Base-by-base conservation (phyloP, 2,888 invertebrate species). In the Cryptus armator region DNA sequence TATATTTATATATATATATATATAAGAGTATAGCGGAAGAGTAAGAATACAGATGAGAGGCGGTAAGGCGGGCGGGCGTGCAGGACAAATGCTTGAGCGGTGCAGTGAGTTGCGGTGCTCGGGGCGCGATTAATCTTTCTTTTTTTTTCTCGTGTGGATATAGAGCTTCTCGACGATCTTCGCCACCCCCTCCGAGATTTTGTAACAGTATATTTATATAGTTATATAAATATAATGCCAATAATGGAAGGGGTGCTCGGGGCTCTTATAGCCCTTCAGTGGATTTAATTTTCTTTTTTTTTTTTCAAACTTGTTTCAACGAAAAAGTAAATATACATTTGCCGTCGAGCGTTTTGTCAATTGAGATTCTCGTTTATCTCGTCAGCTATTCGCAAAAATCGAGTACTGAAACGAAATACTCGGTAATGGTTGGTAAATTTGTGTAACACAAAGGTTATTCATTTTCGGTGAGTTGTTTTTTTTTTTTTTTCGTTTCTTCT, bases 21-120 rank as follows among this genome's bases (percentile, higher is more conserved):
- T 53, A 19, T 19, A 0, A 19, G 53, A 53, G 19, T 53, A 87
- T 87, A 59, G 64, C 66, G 81, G 76, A 70, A 82, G 64, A 79
- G 81, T 71, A 67, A 81, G 78, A 81, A 86, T 74, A 74, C 29
- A 59, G 59, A 24, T 48, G 77, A 81, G 37, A 90, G 90, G 89
- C 90, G 84, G 87, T 90, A 91, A 37, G 91, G 91, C 89, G 89
- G 91, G 91, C 92, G 91, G 91, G 91, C 92, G 93, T 93, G 93
- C 93, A 93, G 91, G 92, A 91, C 88, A 89, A 90, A 92, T 93
- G 93, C 93, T 92, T 90, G 91, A 93, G 93, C 93, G 90, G 92
- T 93, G 93, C 92, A 91, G 92, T 92, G 91, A 92, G 88, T 91
- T 92, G 92, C 92, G 90, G 92, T 92, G 92, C 92, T 91, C 92